These are phyloP conservation scores for Punctoribates punctum DNA, from an alignment of 2,888 invertebrate species.

Conservation along the genomic window DNA sequence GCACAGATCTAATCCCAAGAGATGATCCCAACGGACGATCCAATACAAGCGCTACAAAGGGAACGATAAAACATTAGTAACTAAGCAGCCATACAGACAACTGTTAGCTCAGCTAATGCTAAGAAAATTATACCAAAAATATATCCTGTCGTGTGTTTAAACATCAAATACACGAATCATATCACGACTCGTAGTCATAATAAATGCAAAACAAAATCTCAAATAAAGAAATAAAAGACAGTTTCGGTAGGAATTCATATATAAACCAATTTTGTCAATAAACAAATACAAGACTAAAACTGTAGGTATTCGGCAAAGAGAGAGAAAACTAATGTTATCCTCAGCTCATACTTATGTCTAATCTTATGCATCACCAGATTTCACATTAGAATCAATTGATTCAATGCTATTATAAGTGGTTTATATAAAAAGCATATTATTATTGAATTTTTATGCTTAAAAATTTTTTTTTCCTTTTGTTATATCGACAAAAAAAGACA, in stretches of 20 bases:
- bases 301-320: too few relatives aligned
- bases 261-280: conserved; percentile 2
- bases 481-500: neutral
- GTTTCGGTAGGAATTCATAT: neutral
- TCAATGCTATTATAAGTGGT: conserved; percentile 21
- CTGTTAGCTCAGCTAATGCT: neutral
- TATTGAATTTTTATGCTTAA: neutral
- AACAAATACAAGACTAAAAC: neutral
- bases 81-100: too few relatives aligned
- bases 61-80: conserved; percentile 5
- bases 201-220: neutral
- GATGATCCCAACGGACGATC: conserved; percentile 26
- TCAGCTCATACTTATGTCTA: neutral
- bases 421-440: neutral
- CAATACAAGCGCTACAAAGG: conserved; percentile 25
- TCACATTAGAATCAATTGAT: conserved; percentile 6
- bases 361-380: conserved; percentile 24
- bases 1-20: conserved; percentile 19
- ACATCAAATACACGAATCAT: conserved; percentile 1
- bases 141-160: neutral
- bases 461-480: neutral
- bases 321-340: neutral
- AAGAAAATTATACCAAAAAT: conserved; percentile 3
- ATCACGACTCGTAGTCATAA: neutral
- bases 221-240: neutral